Conservation (phyloP, 2,797 vertebrate genomes). For the Rhinogobio ventralis region DNA sequence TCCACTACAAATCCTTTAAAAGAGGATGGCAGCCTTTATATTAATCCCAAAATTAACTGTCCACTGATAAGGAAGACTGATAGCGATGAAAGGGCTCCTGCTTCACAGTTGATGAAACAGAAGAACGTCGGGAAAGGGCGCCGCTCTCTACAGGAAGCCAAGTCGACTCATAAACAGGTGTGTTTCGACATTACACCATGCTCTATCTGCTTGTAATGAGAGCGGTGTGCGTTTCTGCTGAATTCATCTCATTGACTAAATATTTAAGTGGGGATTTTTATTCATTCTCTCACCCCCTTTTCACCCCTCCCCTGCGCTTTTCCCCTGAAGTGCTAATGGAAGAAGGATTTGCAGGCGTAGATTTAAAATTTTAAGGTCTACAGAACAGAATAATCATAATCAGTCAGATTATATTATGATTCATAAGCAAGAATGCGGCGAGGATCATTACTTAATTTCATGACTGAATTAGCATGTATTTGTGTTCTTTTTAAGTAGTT, state of each 20-base stretch:
- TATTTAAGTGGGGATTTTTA: slow-evolving; percentile 63
- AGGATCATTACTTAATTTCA: slow-evolving; percentile 78
- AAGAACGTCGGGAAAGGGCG: slow-evolving; percentile 83
- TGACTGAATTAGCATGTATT: slow-evolving; percentile 78
- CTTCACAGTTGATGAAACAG: slow-evolving; percentile 73
- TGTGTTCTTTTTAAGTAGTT: slow-evolving; percentile 73
- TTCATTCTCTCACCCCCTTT: slow-evolving; percentile 38
- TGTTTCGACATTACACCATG: slow-evolving; percentile 61
- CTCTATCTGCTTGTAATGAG: slow-evolving; percentile 67
- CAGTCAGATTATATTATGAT: slow-evolving; percentile 82
- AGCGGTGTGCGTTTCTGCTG: slow-evolving; percentile 61
- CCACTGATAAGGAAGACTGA: slow-evolving; percentile 78
- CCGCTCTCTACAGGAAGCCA: slow-evolving; percentile 74
- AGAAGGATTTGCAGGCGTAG: slow-evolving; percentile 75
- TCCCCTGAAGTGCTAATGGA: slow-evolving; percentile 74
- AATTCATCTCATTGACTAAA: slow-evolving; percentile 65
- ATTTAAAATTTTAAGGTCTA: slow-evolving; percentile 79
- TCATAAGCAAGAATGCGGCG: slow-evolving; percentile 74
- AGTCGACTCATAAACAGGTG: slow-evolving; percentile 82
- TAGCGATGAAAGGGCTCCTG: slow-evolving; percentile 71
- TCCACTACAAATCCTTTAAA: slow-evolving; percentile 86
- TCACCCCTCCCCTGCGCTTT: slow-evolving; percentile 21
- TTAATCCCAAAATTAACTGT: slow-evolving; percentile 86
- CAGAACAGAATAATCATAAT: slow-evolving; percentile 83
- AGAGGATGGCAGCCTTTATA: slow-evolving; percentile 76